Evolutionary conservation across 2,888 invertebrate genomes (phyloP).

Genomic region (Hipparchia semele): DNA sequence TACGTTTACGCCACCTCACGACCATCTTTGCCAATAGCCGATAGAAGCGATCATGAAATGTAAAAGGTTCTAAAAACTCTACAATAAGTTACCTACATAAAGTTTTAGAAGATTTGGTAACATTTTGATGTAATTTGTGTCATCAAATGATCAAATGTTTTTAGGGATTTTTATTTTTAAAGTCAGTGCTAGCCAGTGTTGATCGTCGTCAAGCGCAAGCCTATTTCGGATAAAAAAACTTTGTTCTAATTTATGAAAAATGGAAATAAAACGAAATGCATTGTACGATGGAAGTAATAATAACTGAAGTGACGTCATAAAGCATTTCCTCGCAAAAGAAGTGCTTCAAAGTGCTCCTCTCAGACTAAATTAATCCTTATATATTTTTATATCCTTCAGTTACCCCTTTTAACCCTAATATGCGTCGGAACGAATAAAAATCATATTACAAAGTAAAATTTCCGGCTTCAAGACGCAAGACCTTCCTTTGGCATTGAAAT

Average conservation of each 20-base stretch:
- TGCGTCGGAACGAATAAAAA: slow-evolving; percentile 22
- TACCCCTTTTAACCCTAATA: background rate
- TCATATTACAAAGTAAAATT: slow-evolving; percentile 36
- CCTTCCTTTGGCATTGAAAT: slow-evolving; percentile 41
- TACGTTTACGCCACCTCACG: background rate
- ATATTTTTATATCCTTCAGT: background rate
- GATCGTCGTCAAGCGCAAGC: too few species aligned
- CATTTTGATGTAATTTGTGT: background rate
- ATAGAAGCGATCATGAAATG: background rate
- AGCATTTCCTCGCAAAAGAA: too few species aligned
- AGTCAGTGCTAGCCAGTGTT: too few species aligned
- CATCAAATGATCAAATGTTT: too few species aligned
- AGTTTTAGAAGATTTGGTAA: background rate
- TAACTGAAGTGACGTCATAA: too few species aligned
- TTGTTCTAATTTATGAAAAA: too few species aligned
- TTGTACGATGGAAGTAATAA: too few species aligned
- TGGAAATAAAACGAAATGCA: too few species aligned
- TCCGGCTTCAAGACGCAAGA: slow-evolving; percentile 24
- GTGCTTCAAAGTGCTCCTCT: background rate
- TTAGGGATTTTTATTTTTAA: too few species aligned
- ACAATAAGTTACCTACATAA: background rate
- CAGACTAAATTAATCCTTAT: background rate
- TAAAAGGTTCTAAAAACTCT: background rate
- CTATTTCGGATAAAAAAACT: too few species aligned
- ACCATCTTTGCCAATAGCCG: background rate